Percentiles rank a stretch among this genome's conserved stretches.
Conservation (phyloP, 2,113 vertebrate species). For the Nerophis ophidion region DNA sequence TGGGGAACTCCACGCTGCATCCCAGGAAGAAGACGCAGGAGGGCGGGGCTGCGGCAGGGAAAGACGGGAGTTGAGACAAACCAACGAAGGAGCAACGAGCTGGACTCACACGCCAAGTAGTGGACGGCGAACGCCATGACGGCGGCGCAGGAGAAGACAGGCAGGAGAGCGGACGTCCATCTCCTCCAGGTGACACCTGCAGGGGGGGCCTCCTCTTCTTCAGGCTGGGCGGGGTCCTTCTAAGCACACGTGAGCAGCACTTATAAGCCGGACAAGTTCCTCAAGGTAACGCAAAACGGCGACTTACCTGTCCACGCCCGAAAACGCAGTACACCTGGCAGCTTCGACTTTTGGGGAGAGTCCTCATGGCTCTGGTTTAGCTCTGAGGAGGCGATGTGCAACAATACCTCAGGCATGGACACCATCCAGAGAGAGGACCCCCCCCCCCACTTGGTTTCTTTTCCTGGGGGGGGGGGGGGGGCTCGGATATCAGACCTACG, state of each 20-base stretch:
- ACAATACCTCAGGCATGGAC: conserved; percentile 62
- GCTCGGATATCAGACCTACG: conserved; percentile 64
- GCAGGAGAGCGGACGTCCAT: conserved; percentile 63
- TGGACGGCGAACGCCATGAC: conserved; percentile 63
- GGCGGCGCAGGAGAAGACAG: conserved; percentile 62
- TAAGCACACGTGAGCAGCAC: conserved; percentile 47
- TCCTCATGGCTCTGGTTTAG: conserved; percentile 73
- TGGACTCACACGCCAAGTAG: conserved; percentile 74
- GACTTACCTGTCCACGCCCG: conserved; percentile 68
- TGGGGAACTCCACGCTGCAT: conserved; percentile 79
- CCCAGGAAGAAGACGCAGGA: conserved; percentile 75
- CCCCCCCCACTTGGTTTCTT: conserved; percentile 26
- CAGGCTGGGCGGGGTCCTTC: conserved; percentile 51
- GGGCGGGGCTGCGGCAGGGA: conserved; percentile 56
- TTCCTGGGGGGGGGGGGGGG: no score
- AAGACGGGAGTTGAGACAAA: conserved; percentile 16
- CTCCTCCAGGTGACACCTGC: conserved; percentile 64
- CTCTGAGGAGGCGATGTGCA: conserved; percentile 62
- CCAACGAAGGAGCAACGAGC: background rate
- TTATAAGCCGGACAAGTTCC: conserved; percentile 6
- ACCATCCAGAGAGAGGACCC: conserved; percentile 47
- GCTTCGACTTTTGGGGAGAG: conserved; percentile 67
- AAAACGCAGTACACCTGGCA: conserved; percentile 76
- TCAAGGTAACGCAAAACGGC: background rate
- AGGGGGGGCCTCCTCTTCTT: conserved; percentile 36